These are phyloP conservation scores for Buathra laborator DNA, from an alignment of 2,888 invertebrate species.

Conservation along the genomic window DNA sequence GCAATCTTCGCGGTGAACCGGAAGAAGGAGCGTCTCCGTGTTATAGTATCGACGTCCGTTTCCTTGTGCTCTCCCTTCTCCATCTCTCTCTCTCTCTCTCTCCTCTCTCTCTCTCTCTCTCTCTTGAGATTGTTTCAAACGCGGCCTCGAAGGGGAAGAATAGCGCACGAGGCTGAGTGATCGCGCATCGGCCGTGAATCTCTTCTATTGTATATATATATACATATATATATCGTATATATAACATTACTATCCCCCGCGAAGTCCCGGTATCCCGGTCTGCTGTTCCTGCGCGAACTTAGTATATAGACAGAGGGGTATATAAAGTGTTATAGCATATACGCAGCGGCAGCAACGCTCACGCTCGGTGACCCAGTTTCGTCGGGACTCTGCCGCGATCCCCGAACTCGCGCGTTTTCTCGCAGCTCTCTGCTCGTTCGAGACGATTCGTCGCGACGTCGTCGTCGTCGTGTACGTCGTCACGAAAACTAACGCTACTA, in stretches of 20 bases:
- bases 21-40: conserved; percentile 39
- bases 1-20: not conserved
- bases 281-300: conserved; percentile 39
- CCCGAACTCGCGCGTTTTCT: conserved; percentile 59
- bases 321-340: conserved; percentile 16
- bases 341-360: conserved; percentile 56
- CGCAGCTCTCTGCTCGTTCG: conserved; percentile 37
- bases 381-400: conserved; percentile 65
- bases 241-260: conserved; percentile 34
- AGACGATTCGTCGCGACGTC: conserved; percentile 61
- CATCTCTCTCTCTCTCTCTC: too few species aligned
- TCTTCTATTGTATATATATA: conserved; percentile 1
- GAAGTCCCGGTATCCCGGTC: conserved; percentile 53
- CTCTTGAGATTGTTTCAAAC: conserved; percentile 15
- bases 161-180: conserved; percentile 14
- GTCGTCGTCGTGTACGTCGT: not conserved
- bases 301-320: conserved; percentile 13
- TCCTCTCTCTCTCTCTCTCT: not conserved
- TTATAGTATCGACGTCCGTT: conserved; percentile 41
- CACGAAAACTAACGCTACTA: not conserved
- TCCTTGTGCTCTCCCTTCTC: conserved; percentile 2
- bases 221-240: not conserved
- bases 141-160: not conserved
- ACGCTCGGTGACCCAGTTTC: conserved; percentile 71
- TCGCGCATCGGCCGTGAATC: conserved; percentile 47